Percentiles rank a stretch among this genome's conserved stretches.
These are phyloP conservation scores for Chloroclysta siterata DNA, from an alignment of 2,888 invertebrate genomes.

Conservation along the genomic window DNA sequence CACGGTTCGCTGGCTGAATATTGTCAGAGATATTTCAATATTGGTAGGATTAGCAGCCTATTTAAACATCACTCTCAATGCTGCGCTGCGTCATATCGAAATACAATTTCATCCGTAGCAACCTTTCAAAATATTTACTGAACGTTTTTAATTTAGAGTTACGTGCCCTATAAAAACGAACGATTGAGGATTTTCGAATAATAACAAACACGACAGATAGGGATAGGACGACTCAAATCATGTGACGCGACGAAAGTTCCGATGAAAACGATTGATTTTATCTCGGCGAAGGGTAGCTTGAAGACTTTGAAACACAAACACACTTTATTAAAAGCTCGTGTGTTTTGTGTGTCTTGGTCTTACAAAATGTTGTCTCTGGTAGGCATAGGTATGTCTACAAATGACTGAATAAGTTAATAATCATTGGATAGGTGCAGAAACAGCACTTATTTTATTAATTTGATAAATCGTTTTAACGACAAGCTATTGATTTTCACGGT, in stretches of 20 bases:
- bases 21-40: constrained; percentile 85
- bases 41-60: constrained; percentile 83
- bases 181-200: constrained; percentile 39
- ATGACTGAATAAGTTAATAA: neutral
- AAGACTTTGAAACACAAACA: constrained; percentile 29
- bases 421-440: too few relatives aligned
- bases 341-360: constrained; percentile 3
- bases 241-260: constrained; percentile 32
- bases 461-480: too few relatives aligned
- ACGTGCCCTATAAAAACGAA: constrained; percentile 48
- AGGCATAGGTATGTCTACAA: neutral
- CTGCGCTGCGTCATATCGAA: constrained; percentile 73
- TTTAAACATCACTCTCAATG: constrained; percentile 80
- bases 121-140: constrained; percentile 75
- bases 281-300: constrained; percentile 23
- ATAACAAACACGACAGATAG: constrained; percentile 33
- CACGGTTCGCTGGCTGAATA: constrained; percentile 75
- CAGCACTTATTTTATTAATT: too few relatives aligned
- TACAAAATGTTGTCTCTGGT: neutral
- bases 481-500: too few relatives aligned
- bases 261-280: constrained; percentile 34
- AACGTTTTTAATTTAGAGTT: constrained; percentile 74
- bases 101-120: constrained; percentile 78
- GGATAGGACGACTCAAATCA: constrained; percentile 26
- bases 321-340: constrained; percentile 14